A percentile compares a stretch with the other conserved stretches of the same genome.
Evolutionary conservation across 1,140 invertebrate species (phyloP).

Genomic region (Phthorimaea operculella): DNA sequence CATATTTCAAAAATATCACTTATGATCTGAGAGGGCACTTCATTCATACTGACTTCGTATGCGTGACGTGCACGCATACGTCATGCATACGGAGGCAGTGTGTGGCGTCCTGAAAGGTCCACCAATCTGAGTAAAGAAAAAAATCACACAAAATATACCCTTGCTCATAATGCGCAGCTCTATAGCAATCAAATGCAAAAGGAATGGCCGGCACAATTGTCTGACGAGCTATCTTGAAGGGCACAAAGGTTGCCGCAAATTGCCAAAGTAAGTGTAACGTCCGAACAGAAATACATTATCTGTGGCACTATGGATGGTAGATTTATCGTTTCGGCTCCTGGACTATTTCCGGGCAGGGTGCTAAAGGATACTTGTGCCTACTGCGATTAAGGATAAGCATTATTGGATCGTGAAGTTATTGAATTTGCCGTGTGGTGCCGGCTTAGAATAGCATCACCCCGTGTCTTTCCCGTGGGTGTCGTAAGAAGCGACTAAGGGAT

Average conservation of each 20-base stretch:
- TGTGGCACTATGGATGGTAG: conserved; percentile 47
- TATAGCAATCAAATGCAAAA: conserved; percentile 23
- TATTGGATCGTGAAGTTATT: not conserved
- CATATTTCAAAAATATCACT: too few relatives aligned
- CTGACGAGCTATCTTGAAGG: conserved; percentile 64
- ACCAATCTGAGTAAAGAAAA: too few relatives aligned
- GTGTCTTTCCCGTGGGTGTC: too few relatives aligned
- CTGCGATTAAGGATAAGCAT: not conserved
- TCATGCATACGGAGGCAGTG: too few relatives aligned
- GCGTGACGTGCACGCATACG: too few relatives aligned
- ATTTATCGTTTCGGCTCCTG: conserved; percentile 36
- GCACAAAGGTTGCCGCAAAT: conserved; percentile 65
- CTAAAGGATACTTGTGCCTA: not conserved
- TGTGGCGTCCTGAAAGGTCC: too few relatives aligned
- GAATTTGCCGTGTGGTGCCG: too few relatives aligned
- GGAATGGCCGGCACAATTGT: conserved; percentile 51
- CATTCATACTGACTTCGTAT: too few relatives aligned
- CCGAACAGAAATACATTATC: conserved; percentile 67
- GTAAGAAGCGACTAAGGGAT: too few relatives aligned
- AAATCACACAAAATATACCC: not conserved
- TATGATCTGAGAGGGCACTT: too few relatives aligned
- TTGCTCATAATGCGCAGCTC: conserved; percentile 13
- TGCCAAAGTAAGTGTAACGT: conserved; percentile 65
- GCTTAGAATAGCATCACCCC: too few relatives aligned
- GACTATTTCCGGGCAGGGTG: conserved; percentile 30